Percentiles rank a stretch among this genome's conserved stretches.
Conservation (phyloP, 2,888 invertebrate genomes). For the Eupithecia vulgata region DNA sequence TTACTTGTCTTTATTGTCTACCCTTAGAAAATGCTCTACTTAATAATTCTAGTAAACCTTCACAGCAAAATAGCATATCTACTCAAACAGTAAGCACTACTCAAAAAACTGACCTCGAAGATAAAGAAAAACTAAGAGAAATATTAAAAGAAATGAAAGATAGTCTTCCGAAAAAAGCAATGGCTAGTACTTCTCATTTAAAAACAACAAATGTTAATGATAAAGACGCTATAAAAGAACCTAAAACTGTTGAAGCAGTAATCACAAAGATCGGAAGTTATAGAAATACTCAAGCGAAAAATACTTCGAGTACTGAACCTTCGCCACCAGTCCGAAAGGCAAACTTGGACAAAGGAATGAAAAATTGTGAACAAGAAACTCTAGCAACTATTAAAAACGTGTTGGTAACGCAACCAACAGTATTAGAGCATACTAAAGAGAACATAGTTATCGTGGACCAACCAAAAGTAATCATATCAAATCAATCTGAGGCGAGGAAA, state of each 20-base stretch:
- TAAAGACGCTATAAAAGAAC: slow-evolving; percentile 36
- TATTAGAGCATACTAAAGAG: slow-evolving; percentile 47
- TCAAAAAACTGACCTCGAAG: slow-evolving; percentile 57
- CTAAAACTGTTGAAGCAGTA: slow-evolving; percentile 60
- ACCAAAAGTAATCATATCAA: slow-evolving; percentile 19
- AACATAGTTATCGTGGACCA: slow-evolving; percentile 42
- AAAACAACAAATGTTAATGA: slow-evolving; percentile 33
- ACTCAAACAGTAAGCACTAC: slow-evolving; percentile 58
- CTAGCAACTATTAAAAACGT: slow-evolving; percentile 45
- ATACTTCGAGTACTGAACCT: slow-evolving; percentile 9
- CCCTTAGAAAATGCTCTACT: slow-evolving; percentile 42
- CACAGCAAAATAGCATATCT: slow-evolving; percentile 50
- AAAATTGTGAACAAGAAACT: slow-evolving; percentile 15
- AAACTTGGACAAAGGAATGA: slow-evolving; percentile 18
- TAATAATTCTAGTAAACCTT: slow-evolving; percentile 31
- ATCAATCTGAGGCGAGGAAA: slow-evolving; percentile 15
- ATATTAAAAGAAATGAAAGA: slow-evolving; percentile 91
- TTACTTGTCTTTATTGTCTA: slow-evolving; percentile 63
- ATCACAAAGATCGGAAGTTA: slow-evolving; percentile 69
- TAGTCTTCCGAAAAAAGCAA: slow-evolving; percentile 86
- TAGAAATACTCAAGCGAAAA: slow-evolving; percentile 31
- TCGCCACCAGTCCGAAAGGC: slow-evolving; percentile 17
- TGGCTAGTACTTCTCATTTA: slow-evolving; percentile 53
- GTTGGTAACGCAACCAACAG: slow-evolving; percentile 51
- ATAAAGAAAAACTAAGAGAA: slow-evolving; percentile 86